Base-by-base conservation (phyloP, 2,888 invertebrate species). In the Oligia strigilis region DNA sequence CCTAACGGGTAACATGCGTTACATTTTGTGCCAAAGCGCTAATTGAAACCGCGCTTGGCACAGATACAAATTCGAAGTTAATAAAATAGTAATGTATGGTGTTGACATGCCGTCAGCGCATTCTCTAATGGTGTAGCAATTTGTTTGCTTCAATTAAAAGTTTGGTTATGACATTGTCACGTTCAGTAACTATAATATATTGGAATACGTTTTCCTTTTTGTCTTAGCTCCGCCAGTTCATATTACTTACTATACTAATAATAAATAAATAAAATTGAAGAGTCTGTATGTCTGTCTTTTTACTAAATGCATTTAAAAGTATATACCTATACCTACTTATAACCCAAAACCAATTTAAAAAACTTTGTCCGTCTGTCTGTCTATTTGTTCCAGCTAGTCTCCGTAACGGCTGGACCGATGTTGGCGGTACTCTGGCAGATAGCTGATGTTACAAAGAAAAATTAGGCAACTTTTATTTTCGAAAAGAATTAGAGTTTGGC, bases 41-140 rank as follows among this genome's bases (percentile, higher is more conserved):
- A 86, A 85, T 85, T 86, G 86, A 80, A 86, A 83, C 80, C 80
- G 55, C 77, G 66, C 73, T 85, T 83, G 85, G 86, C 85, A 76
- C 73, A 70, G 64, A 73, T 69, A 76, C 80, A 80, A 70, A 69
- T 83, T 80, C 43, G 58, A 60, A 73, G 77, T 85, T 83, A 77
- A 81, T 83, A 86, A 86, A 83, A 86, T 84, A 13, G 67, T 81
- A 64, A 66, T 69, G 62, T 75, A 52, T 75, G 23, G 77, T 66
- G 74, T 74, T 85, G 82, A 85, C 70, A 66, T 62, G 67, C 64
- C 55, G 73, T 75, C 77, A 67, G 60, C 66, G 19, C 29, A 40
- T 71, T 62, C 70, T 76, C 40, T 60, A 52, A 70, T 82, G 11
- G n/a, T 71, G 66, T 49, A 64, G 60, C 46, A 72, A 60, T 40